Conservation (phyloP, 2,113 vertebrate genomes). For the Microcebus tavaratra region DNA sequence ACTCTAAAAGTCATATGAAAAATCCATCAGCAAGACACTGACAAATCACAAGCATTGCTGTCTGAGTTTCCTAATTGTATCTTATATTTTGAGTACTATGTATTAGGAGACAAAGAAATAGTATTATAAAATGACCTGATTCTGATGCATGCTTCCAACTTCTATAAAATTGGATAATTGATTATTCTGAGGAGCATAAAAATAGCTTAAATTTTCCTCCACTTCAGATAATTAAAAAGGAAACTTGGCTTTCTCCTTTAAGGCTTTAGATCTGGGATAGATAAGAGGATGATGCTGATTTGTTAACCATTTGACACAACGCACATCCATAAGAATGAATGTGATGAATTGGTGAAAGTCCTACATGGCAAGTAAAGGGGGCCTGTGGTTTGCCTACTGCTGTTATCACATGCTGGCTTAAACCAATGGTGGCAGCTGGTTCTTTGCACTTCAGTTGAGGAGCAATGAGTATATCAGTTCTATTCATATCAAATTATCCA, state of each 20-base stretch:
- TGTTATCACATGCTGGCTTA: not conserved
- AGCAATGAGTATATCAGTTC: not conserved
- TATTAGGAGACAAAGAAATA: not conserved
- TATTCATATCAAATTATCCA: not conserved
- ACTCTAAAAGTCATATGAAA: slow-evolving; percentile 65
- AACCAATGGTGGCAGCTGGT: not conserved
- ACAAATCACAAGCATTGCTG: slow-evolving; percentile 8
- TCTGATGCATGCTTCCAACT: not conserved
- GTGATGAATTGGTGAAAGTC: not conserved
- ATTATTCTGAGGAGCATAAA: not conserved
- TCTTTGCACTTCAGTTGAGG: not conserved
- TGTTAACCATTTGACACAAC: not conserved
- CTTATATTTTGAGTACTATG: not conserved
- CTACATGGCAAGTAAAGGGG: no score
- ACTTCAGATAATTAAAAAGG: not conserved
- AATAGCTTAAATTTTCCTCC: not conserved
- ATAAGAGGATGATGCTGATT: not conserved
- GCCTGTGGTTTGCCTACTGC: no score
- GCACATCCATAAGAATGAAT: not conserved
- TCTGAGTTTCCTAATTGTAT: not conserved
- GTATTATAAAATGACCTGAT: not conserved
- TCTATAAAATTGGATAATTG: not conserved
- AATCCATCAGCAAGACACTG: not conserved
- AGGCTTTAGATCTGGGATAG: not conserved
- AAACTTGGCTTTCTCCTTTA: not conserved